Conservation (phyloP, 2,888 invertebrate species). For the Atherix ibis region DNA sequence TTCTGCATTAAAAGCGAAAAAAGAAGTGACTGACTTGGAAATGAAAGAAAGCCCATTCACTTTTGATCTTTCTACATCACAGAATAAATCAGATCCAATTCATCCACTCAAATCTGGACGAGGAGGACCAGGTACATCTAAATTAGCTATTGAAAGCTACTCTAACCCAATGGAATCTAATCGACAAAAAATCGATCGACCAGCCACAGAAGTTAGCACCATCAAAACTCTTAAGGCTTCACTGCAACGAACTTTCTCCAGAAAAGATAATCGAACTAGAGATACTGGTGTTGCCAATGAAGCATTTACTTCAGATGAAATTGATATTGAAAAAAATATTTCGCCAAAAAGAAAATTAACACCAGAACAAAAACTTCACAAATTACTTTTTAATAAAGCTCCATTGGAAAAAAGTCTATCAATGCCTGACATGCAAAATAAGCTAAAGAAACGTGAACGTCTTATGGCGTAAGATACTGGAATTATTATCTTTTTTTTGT, state of each 20-base stretch:
- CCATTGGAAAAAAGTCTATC: slow-evolving; percentile 67
- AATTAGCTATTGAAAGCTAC: slow-evolving; percentile 6
- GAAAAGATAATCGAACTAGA: slow-evolving; percentile 24
- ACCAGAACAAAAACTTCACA: slow-evolving; percentile 36
- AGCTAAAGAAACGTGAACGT: slow-evolving; percentile 51
- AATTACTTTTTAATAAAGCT: slow-evolving; percentile 39
- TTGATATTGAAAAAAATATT: slow-evolving; percentile 15
- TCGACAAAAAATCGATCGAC: slow-evolving; percentile 10
- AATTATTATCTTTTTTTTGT: no score
- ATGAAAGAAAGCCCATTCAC: no score
- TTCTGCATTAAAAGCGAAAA: slow-evolving; percentile 10
- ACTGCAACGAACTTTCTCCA: slow-evolving; percentile 37
- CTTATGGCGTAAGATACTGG: slow-evolving; percentile 60
- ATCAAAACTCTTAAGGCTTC: slow-evolving; percentile 31
- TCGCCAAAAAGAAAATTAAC: slow-evolving; percentile 25
- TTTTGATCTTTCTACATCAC: no score
- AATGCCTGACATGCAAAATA: slow-evolving; percentile 69
- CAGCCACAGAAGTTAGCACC: slow-evolving; percentile 14
- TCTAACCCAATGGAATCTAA: background rate
- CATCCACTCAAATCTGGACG: slow-evolving; percentile 7
- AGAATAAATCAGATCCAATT: background rate
- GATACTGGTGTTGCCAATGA: slow-evolving; percentile 21
- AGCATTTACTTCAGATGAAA: slow-evolving; percentile 20
- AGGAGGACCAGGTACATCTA: slow-evolving; percentile 10
- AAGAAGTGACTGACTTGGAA: slow-evolving; percentile 10